Evolutionary conservation across 2,888 invertebrate genomes (phyloP), one percentile per base, ranked within the genome.

Genomic region (Carterocephalus palaemon): DNA sequence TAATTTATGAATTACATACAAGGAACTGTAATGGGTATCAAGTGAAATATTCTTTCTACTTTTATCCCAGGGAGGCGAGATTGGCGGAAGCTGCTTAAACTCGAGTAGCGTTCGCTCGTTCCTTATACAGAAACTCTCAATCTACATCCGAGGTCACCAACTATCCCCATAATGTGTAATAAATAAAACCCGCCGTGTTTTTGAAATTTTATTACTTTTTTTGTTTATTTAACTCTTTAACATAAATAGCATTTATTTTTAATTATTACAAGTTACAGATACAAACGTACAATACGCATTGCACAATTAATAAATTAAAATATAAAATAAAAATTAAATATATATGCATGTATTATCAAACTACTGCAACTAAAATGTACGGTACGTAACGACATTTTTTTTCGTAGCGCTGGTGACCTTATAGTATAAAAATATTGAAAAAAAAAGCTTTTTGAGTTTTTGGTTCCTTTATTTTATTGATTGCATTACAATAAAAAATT

Each of bases 191-290:
- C 63, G 62, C 22, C 53, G 58, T 71, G 64, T 71, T 81, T 84
- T 84, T 75, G 72, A 80, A 77, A 75, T 86, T 86, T 85, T 86
- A 85, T 85, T 86, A 70, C 68, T 78, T 84, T 84, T 81, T 85
- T 83, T 83, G 71, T 81, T 74, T 79, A 71, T 78, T 55, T 51
- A 50, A 58, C 52, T 57, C 50, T 55, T 81, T 85, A 81, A 85
- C 84, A 86, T 85, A 85, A 84, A 85, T 86, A 85, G 83, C 82
- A 82, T 85, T 85, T 84, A 85, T 82, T 80, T 82, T 84, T 80
- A 80, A 77, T 69, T 76, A 84, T 72, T 80, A 83, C 74, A 82
- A 82, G 80, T 82, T 83, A 83, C 80, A 83, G 73, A 78, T 81
- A 85, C 78, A 83, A 81, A 83, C 81, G 83, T 80, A 84, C 81